Base-by-base conservation (phyloP, 2,113 vertebrate species). In the Gallinago media region DNA sequence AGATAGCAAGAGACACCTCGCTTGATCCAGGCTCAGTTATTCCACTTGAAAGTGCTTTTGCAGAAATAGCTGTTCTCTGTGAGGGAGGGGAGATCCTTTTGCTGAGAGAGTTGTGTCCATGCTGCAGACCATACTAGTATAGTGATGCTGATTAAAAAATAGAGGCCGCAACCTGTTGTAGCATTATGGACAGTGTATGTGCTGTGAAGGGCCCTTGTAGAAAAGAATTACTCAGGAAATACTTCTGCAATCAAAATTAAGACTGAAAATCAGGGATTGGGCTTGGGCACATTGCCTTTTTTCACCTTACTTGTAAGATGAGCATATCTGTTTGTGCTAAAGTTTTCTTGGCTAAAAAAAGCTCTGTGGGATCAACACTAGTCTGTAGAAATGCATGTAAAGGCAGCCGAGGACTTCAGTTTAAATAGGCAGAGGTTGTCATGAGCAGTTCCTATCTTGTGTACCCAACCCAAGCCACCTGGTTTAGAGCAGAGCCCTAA, bases 221-320 rank as follows among this genome's bases (percentile, higher is more conserved):
- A 66, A 83, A 79, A 72, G 3, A 65, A 59, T 7, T 52, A 58
- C 73, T 56, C 15, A 23, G 32, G 20, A 87, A 89, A 62, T 62
- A 38, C 10, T 50, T 56, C 49, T 81, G 38, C 12, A 58, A 19
- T 56, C 59, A 40, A 75, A 87, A 46, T 55, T 52, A 68, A 68
- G 49, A 55, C 15, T 50, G 27, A 42, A 75, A 61, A 63, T 8
- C 6, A 20, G 22, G 27, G 31, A 19, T 23, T 0, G 2, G 34
- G 14, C 21, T 63, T 63, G n/a, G n/a, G 8, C 27, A 44, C 0
- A 0, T 32, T 40, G 34, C 31, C 8, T 32, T 44, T 13, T n/a
- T 71, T 46, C 49, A 4, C 22, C 10, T 62, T 79, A 25, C 4
- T 40, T 47, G 15, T 56, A 56, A 66, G 38, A 26, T 0, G 2